phyloP scores from a whole-genome alignment of 2,113 vertebrate species.

The Eclectus roratus region DNA sequence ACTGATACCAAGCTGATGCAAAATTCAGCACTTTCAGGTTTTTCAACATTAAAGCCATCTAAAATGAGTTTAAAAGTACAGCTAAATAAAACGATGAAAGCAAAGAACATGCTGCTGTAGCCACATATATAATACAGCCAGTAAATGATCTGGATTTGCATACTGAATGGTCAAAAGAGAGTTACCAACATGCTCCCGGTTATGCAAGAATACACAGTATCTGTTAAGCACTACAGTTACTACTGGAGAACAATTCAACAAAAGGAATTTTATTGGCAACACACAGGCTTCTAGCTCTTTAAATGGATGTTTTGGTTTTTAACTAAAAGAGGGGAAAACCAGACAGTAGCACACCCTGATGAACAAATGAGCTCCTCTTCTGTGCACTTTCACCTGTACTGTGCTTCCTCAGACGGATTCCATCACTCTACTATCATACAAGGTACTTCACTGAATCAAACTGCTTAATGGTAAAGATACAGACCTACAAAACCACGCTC shows the following conservation, averaged over 20 bases:
- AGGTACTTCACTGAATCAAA: background rate
- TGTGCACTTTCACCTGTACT: fast-evolving
- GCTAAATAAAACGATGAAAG: background rate
- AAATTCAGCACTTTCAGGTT: background rate
- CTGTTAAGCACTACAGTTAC: background rate
- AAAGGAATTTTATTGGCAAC: background rate
- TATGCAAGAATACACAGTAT: background rate
- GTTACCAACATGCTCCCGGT: background rate
- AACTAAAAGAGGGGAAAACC: background rate
- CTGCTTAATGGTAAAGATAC: fast-evolving
- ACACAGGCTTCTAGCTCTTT: background rate
- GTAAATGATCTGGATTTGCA: background rate
- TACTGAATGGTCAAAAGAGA: background rate
- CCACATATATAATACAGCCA: fast-evolving
- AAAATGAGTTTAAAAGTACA: background rate
- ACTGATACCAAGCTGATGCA: background rate
- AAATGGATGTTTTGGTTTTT: background rate
- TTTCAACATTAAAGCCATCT: background rate
- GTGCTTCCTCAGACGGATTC: background rate
- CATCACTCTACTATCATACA: fast-evolving
- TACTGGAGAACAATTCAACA: background rate
- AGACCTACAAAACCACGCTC: fast-evolving
- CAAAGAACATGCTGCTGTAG: background rate
- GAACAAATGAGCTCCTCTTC: background rate
- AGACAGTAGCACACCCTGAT: background rate